Percentiles rank a stretch among this genome's conserved stretches.
phyloP scores from a whole-genome alignment of 2,113 vertebrate species.

The Ciconia boyciana region DNA sequence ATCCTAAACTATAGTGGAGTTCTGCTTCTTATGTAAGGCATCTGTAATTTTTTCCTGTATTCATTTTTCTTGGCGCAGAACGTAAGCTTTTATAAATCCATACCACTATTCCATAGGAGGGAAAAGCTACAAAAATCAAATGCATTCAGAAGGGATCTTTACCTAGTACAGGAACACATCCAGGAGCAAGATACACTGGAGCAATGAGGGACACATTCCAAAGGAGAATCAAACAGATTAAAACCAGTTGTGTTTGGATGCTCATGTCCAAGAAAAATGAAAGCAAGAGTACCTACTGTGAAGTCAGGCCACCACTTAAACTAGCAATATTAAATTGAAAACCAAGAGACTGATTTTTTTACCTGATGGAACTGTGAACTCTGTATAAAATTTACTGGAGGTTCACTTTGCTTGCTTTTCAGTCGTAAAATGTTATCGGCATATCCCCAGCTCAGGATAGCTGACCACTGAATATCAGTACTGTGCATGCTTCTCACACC shows the following conservation, averaged over 20 bases:
- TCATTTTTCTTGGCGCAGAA: neutral
- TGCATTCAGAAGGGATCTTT: neutral
- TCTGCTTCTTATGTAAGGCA: neutral
- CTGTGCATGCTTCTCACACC: conserved; percentile 98
- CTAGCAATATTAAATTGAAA: neutral
- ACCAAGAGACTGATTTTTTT: neutral
- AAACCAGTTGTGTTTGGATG: neutral
- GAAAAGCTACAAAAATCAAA: neutral
- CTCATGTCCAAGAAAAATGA: neutral
- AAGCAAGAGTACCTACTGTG: neutral
- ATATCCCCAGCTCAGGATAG: conserved; percentile 98
- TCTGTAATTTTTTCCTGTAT: neutral
- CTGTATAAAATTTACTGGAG: conserved; percentile 95
- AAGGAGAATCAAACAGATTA: neutral
- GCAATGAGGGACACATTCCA: neutral
- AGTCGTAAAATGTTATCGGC: conserved; percentile 91
- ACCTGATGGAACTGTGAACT: conserved; percentile 95
- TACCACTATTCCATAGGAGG: neutral
- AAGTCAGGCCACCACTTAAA: neutral
- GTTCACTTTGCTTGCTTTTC: conserved; percentile 98
- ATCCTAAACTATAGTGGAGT: neutral
- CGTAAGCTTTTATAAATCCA: neutral
- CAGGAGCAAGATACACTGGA: neutral
- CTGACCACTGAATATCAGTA: conserved; percentile 98
- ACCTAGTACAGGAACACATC: neutral